Evolutionary conservation across 2,888 invertebrate genomes (phyloP), one percentile per base, ranked within the genome.

Genomic region (Drosophila kanekoi): DNA sequence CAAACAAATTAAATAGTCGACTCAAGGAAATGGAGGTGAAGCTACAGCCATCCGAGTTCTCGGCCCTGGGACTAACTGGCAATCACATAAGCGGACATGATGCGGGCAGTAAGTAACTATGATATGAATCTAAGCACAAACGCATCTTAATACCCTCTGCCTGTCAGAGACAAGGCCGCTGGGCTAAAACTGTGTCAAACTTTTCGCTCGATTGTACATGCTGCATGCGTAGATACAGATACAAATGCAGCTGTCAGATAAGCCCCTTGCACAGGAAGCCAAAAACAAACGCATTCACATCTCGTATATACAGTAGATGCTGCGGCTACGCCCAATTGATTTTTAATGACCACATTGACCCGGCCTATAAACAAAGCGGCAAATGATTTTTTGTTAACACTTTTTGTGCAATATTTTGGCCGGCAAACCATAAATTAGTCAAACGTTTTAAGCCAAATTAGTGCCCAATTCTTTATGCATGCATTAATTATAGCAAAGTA

Each of bases 1-100:
- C 97, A 53, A 93, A 96, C 81, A 96, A 96, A 91, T 93, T 97
- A 69, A 96, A 96, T 93, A 96, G 96, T 71, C 95, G 96, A 91
- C 94, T 97, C 75, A 95, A 94, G 72, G 95, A 96, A 92, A 97
- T 97, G 96, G 95, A 97, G 92, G 95, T 95, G 52, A 94, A 94
- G 90, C 93, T 96, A 76, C 95, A 95, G 86, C 95, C 95, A 43
- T 94, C 94, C 62, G 94, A 94, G 75, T 93, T 94, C 71, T 92
- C 92, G 73, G 92, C 92, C 66, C 89, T 92, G 61, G 92, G 92
- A 70, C 91, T 93, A 69, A 92, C 91, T 66, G 89, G 90, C 77
- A 92, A 92, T 83, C 91, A 92, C 76, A 87, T 92, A 62, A 90
- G 86, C 77, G 84, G 85, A 67, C 82, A 87, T 59, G 92, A 90